Percentiles rank a stretch among this genome's conserved stretches.
Evolutionary conservation across 2,797 vertebrate genomes (phyloP).

Genomic region (Halcyon leucocephala): DNA sequence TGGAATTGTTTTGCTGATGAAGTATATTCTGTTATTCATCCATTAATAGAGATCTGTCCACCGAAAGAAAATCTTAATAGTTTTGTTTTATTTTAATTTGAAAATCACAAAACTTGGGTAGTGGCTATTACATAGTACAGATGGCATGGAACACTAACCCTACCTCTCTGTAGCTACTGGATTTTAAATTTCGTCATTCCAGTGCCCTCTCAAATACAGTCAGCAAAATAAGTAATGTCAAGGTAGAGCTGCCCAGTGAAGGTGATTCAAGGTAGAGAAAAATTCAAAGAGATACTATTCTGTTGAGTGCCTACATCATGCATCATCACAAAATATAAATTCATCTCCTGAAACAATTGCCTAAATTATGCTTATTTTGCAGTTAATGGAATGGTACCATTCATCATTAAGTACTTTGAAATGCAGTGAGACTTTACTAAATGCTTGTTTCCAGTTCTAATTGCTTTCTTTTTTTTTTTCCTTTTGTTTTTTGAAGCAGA

Average conservation of each 20-base stretch:
- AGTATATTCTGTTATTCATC: neutral
- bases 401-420: neutral
- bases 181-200: neutral
- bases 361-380: neutral
- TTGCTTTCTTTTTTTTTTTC: neutral
- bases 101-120: neutral
- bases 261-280: neutral
- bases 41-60: neutral
- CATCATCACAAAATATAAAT: neutral
- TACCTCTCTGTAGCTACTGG: neutral
- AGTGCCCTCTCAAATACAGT: neutral
- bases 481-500: neutral
- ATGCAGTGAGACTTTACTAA: neutral
- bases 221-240: neutral
- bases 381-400: neutral
- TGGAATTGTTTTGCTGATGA: neutral
- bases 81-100: neutral
- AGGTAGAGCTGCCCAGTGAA: neutral
- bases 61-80: neutral
- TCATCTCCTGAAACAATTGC: neutral
- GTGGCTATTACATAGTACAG: neutral
- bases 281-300: neutral
- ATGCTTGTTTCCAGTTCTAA: neutral
- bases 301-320: neutral
- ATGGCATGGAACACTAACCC: neutral